phyloP scores from a whole-genome alignment of 2,888 invertebrate species.

The Chaitophorus viminalis region DNA sequence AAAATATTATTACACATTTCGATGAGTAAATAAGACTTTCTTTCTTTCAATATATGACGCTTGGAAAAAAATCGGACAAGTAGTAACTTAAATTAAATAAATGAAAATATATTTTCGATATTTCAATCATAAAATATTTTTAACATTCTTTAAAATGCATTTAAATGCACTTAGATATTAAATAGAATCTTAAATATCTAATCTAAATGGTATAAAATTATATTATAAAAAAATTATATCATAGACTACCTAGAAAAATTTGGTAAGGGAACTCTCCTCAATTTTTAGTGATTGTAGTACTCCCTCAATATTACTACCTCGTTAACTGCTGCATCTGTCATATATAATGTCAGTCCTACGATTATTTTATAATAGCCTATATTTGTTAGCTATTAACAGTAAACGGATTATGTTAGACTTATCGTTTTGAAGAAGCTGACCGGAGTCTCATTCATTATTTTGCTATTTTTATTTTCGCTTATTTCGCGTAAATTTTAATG shows the following conservation, averaged over 20 bases:
- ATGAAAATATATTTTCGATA: too few relatives aligned
- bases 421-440: not conserved
- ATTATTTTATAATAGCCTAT: not conserved
- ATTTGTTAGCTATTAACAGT: not conserved
- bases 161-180: not conserved
- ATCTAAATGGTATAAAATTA: too few relatives aligned
- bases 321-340: not conserved
- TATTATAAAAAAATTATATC: too few relatives aligned
- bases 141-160: not conserved
- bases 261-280: too few relatives aligned
- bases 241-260: too few relatives aligned
- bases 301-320: too few relatives aligned
- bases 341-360: not conserved
- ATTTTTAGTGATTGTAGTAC: too few relatives aligned
- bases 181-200: too few relatives aligned
- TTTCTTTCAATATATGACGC: not conserved
- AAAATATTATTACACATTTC: constrained; percentile 15
- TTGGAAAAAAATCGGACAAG: too few relatives aligned
- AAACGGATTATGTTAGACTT: not conserved
- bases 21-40: too few relatives aligned
- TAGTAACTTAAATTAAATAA: not conserved
- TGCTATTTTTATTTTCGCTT: not conserved
- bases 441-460: constrained; percentile 1
- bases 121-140: not conserved
- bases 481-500: not conserved